Evolutionary conservation across 2,797 vertebrate genomes (phyloP).

Genomic region (Fistularia tabacaria): DNA sequence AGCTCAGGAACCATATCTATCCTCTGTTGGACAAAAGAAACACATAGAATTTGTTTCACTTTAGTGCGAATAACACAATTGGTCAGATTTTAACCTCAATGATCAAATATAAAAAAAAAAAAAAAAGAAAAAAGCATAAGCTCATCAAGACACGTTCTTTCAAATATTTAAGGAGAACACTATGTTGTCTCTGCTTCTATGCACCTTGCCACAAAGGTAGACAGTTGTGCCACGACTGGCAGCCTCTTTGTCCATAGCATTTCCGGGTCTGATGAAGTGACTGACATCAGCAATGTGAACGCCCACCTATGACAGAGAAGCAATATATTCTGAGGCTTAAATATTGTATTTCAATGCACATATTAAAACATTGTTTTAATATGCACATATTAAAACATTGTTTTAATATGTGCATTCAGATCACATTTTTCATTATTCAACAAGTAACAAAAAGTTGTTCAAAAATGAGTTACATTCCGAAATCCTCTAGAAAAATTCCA

Average conservation of each 20-base stretch:
- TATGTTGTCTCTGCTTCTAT: conserved; percentile 4
- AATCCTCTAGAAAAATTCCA: too few species aligned
- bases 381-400: too few species aligned
- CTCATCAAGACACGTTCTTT: too few species aligned
- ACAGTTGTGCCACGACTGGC: conserved; percentile 94
- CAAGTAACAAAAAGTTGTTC: too few species aligned
- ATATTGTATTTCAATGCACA: too few species aligned
- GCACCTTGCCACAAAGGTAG: conserved; percentile 94
- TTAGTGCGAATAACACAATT: background rate
- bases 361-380: too few species aligned
- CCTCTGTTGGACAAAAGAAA: conserved; percentile 77
- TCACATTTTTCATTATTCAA: too few species aligned
- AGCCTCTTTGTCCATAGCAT: conserved; percentile 92
- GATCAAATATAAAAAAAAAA: background rate
- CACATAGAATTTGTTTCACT: background rate
- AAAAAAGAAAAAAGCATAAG: background rate
- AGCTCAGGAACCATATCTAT: conserved; percentile 99
- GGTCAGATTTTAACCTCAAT: too few species aligned
- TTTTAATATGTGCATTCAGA: too few species aligned
- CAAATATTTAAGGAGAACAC: too few species aligned
- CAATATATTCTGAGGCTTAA: too few species aligned
- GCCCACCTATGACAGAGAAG: conserved; percentile 78
- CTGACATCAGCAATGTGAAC: conserved; percentile 98
- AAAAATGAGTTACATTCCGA: too few species aligned
- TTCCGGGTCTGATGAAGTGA: conserved; percentile 96